Conservation (phyloP, 2,797 vertebrate species). For the Falco naumanni region DNA sequence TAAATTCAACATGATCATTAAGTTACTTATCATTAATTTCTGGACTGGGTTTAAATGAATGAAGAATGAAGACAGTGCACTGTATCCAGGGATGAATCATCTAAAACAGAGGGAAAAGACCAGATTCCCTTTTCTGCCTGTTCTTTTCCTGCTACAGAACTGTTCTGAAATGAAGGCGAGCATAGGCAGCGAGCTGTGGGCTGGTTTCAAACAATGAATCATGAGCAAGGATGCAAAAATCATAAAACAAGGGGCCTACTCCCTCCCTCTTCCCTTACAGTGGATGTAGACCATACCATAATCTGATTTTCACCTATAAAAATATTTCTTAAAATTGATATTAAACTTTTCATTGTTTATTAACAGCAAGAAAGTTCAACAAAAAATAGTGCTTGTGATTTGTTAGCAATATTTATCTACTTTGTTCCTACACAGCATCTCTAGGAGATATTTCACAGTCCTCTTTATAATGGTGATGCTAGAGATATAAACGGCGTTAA, state of each 20-base stretch:
- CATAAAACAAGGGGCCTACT: background rate
- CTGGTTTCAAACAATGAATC: background rate
- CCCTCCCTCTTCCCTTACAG: background rate
- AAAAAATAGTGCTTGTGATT: background rate
- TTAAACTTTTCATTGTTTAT: conserved; percentile 44
- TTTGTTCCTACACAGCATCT: conserved; percentile 14
- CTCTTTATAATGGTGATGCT: conserved; percentile 48
- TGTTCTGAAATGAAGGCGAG: background rate
- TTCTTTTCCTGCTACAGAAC: background rate
- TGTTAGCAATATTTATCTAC: conserved; percentile 35
- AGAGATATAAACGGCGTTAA: conserved; percentile 55
- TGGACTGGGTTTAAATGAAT: background rate
- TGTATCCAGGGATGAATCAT: background rate
- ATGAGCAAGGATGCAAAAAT: background rate
- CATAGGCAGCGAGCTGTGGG: background rate
- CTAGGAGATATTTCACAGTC: conserved; percentile 51
- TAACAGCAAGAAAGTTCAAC: background rate
- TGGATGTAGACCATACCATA: background rate
- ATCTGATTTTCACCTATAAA: conserved; percentile 3
- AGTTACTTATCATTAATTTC: background rate
- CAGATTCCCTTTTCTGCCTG: background rate
- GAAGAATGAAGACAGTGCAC: background rate
- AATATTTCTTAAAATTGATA: background rate
- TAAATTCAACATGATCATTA: background rate
- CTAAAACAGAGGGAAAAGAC: background rate